phyloP scores from a whole-genome alignment of 2,888 invertebrate genomes.

The Drosophila kambysellisi region DNA sequence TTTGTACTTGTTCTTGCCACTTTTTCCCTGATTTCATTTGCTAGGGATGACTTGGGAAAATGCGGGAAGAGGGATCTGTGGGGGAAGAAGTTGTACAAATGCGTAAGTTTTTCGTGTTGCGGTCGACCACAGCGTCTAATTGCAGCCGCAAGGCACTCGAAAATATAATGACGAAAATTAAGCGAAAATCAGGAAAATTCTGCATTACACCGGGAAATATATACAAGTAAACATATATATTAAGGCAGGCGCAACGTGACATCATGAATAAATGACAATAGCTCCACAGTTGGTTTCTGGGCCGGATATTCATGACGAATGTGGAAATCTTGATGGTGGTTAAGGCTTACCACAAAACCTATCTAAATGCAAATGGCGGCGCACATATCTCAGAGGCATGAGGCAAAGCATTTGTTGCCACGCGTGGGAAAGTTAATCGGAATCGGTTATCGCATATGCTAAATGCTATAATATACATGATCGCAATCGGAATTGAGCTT shows the following conservation, averaged over 20 bases:
- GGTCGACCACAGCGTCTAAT: conserved; percentile 39
- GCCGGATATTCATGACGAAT: neutral
- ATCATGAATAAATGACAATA: conserved; percentile 20
- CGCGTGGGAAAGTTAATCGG: neutral
- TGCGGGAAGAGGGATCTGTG: neutral
- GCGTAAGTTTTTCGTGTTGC: conserved; percentile 13
- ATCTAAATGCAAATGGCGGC: conserved; percentile 1
- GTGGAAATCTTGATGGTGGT: neutral
- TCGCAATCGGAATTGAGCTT: neutral
- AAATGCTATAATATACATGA: neutral
- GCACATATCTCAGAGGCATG: conserved; percentile 5
- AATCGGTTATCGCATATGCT: neutral
- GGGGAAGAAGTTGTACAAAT: neutral
- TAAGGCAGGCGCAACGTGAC: conserved; percentile 1
- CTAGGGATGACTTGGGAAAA: neutral
- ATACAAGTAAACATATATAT: neutral
- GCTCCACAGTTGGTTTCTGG: conserved; percentile 13
- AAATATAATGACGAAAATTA: conserved; percentile 49
- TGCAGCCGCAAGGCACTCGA: conserved; percentile 45
- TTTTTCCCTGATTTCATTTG: neutral
- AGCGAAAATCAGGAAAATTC: conserved; percentile 39
- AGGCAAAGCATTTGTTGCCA: neutral
- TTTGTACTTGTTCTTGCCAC: neutral
- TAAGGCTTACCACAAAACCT: conserved; percentile 2
- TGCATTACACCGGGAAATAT: conserved; percentile 21